phyloP scores from a whole-genome alignment of 2,113 vertebrate species.

The Tretioscincus oriximinensis region DNA sequence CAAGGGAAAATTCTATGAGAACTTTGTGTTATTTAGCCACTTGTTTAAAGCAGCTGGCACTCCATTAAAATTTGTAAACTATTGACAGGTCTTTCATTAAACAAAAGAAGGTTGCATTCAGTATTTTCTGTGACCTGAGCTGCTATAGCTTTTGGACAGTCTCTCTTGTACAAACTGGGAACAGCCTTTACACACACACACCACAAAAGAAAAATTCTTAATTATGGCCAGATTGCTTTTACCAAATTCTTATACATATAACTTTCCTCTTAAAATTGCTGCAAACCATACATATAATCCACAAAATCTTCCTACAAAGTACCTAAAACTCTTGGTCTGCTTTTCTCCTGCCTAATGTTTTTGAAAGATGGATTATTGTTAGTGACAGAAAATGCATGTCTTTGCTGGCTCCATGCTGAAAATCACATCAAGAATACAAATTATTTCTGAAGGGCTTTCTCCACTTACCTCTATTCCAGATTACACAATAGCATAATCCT shows the following conservation, averaged over 20 bases:
- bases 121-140: not conserved
- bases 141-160: not conserved
- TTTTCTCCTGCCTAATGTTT: not conserved
- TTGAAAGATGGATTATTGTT: not conserved
- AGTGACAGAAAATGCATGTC: not conserved
- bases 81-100: not conserved
- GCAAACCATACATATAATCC: too few relatives aligned
- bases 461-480: too few relatives aligned
- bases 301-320: not conserved
- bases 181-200: too few relatives aligned
- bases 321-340: not conserved
- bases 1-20: constrained; percentile 27
- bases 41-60: constrained; percentile 3
- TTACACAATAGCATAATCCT: too few relatives aligned
- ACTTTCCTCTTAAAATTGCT: too few relatives aligned
- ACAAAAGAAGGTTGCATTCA: too few relatives aligned
- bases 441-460: too few relatives aligned
- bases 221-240: not conserved
- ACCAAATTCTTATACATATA: not conserved
- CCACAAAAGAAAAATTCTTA: not conserved
- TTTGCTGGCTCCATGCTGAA: not conserved
- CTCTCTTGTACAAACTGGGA: not conserved
- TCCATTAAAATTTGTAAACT: constrained; percentile 22
- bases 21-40: not conserved
- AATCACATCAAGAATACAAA: not conserved